These are phyloP conservation scores for Spodoptera litura DNA, from an alignment of 1,140 invertebrate species.

Conservation along the genomic window DNA sequence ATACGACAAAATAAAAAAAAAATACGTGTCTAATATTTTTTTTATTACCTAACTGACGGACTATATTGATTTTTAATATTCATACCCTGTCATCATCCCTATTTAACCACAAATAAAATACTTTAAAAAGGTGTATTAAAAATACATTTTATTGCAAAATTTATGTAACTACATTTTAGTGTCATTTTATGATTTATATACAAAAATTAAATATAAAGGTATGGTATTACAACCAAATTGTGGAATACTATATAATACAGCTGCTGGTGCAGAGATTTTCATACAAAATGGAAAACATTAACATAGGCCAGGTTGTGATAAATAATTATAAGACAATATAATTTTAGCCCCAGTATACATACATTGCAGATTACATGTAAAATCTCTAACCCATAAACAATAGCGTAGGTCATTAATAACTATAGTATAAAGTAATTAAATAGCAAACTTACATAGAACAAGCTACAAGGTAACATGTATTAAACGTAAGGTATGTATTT, in stretches of 20 bases:
- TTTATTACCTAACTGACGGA: too few relatives aligned
- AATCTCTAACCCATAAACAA: conserved; percentile 25
- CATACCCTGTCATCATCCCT: too few relatives aligned
- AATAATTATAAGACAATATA: background rate
- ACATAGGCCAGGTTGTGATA: conserved; percentile 21
- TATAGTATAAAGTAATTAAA: conserved; percentile 31
- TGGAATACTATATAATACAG: conserved; percentile 68
- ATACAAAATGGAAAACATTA: conserved; percentile 35
- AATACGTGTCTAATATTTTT: too few relatives aligned
- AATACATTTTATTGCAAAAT: conserved; percentile 85
- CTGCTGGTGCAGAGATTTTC: conserved; percentile 32
- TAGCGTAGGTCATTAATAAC: background rate
- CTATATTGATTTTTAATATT: too few relatives aligned
- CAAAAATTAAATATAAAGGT: conserved; percentile 81
- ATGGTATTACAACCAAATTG: conserved; percentile 64
- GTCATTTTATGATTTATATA: conserved; percentile 83
- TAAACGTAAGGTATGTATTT: conserved; percentile 31
- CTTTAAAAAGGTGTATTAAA: conserved; percentile 81
- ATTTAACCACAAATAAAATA: conserved; percentile 55
- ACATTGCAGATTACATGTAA: conserved; percentile 30
- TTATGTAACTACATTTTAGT: conserved; percentile 81
- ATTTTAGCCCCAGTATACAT: conserved; percentile 2
- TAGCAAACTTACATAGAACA: conserved; percentile 38
- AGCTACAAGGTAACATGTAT: conserved; percentile 42
- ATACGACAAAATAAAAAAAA: too few relatives aligned